Percentiles rank a stretch among this genome's conserved stretches.
Conservation (phyloP, 2,113 vertebrate genomes). For the Pelvicachromis taeniatus region DNA sequence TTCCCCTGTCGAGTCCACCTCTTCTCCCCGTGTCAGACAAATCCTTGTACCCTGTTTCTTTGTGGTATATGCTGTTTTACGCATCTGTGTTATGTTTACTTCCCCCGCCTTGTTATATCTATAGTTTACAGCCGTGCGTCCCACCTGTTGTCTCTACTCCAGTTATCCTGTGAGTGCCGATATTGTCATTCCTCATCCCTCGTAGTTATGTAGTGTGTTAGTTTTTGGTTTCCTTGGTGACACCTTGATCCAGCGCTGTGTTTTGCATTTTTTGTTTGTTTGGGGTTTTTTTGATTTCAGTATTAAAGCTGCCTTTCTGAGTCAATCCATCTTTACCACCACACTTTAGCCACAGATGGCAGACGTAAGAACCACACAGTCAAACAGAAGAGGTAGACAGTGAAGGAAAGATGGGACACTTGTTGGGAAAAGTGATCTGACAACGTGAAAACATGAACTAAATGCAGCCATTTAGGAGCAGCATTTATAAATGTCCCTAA, state of each 20-base stretch:
- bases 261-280: not conserved
- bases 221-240: not conserved
- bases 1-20: not conserved
- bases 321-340: not conserved
- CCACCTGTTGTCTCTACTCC: not conserved
- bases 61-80: not conserved
- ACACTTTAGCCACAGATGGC: not conserved
- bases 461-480: not conserved
- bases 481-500: not conserved
- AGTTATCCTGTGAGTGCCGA: not conserved
- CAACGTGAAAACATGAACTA: not conserved
- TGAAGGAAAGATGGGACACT: not conserved
- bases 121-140: not conserved
- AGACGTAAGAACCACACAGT: fast-evolving
- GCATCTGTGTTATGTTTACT: not conserved
- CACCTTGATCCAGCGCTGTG: not conserved
- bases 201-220: not conserved
- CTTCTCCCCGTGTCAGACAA: not conserved
- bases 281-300: not conserved
- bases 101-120: not conserved
- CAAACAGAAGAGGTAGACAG: not conserved
- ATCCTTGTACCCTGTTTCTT: not conserved
- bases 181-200: not conserved
- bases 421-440: not conserved
- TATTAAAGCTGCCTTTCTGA: not conserved